These are phyloP conservation scores for Acronicta leporina DNA, from an alignment of 2,888 invertebrate species.

Conservation along the genomic window DNA sequence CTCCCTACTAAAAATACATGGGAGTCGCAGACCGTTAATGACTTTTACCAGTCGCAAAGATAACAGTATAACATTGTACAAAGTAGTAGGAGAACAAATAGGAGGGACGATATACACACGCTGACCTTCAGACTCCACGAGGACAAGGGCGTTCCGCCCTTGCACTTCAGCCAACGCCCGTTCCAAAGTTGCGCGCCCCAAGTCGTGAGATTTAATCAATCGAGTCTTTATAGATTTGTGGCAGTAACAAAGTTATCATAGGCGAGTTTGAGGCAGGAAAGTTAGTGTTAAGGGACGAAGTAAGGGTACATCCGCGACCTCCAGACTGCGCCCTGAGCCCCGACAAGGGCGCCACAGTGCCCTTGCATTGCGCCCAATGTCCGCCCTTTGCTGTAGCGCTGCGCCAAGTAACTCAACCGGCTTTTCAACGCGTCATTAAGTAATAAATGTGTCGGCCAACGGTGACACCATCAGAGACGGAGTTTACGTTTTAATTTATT, in stretches of 20 bases:
- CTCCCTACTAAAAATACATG: slow-evolving; percentile 39
- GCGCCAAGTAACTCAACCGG: slow-evolving; percentile 23
- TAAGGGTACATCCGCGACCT: slow-evolving; percentile 84
- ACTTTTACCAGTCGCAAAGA: slow-evolving; percentile 25
- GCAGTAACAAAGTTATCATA: slow-evolving; percentile 55
- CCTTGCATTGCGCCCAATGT: slow-evolving; percentile 79
- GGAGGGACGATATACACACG: slow-evolving; percentile 44
- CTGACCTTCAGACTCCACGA: slow-evolving; percentile 59
- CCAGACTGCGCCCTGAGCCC: slow-evolving; percentile 80
- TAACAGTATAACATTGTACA: slow-evolving; percentile 31
- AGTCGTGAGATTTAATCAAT: slow-evolving; percentile 33
- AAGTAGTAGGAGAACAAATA: slow-evolving; percentile 42
- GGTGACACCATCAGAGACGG: slow-evolving; percentile 3
- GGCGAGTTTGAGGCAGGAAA: slow-evolving; percentile 47
- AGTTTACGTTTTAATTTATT: slow-evolving; percentile 8
- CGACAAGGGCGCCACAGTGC: slow-evolving; percentile 79
- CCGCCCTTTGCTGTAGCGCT: slow-evolving; percentile 45
- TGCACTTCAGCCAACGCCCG: slow-evolving; percentile 54
- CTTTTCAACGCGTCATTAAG: slow-evolving; percentile 29
- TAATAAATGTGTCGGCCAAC: slow-evolving; percentile 17
- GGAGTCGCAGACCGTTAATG: slow-evolving; percentile 15
- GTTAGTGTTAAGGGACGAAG: slow-evolving; percentile 67
- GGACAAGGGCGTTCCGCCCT: slow-evolving; percentile 54
- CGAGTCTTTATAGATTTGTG: slow-evolving; percentile 37
- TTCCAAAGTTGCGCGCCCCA: slow-evolving; percentile 31